phyloP scores from a whole-genome alignment of 2,888 invertebrate genomes.

The Cecidostiba fungosa region DNA sequence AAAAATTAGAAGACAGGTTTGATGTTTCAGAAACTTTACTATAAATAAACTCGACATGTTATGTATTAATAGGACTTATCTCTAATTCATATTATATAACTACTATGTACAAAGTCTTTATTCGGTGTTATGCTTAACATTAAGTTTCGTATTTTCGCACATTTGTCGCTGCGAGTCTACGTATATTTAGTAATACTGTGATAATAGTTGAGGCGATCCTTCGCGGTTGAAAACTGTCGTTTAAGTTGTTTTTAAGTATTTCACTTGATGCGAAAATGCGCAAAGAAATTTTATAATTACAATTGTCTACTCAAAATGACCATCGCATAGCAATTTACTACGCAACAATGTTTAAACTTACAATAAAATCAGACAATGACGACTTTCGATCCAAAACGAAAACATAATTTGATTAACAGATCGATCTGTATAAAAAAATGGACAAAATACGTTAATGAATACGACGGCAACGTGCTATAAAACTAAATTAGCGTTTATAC shows the following conservation, averaged over 20 bases:
- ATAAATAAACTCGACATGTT: constrained; percentile 77
- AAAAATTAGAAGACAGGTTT: constrained; percentile 48
- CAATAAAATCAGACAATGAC: constrained; percentile 26
- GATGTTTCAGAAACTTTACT: constrained; percentile 77
- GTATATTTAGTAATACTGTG: constrained; percentile 79
- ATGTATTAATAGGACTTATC: constrained; percentile 73
- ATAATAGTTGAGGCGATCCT: constrained; percentile 76
- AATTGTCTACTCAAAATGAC: constrained; percentile 52
- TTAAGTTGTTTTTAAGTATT: constrained; percentile 53
- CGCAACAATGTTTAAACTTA: constrained; percentile 39
- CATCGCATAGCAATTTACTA: constrained; percentile 49
- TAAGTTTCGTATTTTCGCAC: constrained; percentile 67
- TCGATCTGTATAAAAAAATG: constrained; percentile 40
- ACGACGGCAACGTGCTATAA: constrained; percentile 38
- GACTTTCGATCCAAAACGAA: background rate
- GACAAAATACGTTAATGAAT: constrained; percentile 38
- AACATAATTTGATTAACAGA: constrained; percentile 29
- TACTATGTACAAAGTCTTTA: constrained; percentile 78
- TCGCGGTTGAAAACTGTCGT: constrained; percentile 64
- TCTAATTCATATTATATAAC: constrained; percentile 72
- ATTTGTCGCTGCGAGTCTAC: constrained; percentile 71
- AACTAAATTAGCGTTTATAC: constrained; percentile 50
- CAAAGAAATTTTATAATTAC: constrained; percentile 36
- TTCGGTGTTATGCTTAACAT: constrained; percentile 66
- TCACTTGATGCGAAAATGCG: constrained; percentile 31